Conservation (phyloP, 1,140 invertebrate species). For the Belonocnema kinseyi region DNA sequence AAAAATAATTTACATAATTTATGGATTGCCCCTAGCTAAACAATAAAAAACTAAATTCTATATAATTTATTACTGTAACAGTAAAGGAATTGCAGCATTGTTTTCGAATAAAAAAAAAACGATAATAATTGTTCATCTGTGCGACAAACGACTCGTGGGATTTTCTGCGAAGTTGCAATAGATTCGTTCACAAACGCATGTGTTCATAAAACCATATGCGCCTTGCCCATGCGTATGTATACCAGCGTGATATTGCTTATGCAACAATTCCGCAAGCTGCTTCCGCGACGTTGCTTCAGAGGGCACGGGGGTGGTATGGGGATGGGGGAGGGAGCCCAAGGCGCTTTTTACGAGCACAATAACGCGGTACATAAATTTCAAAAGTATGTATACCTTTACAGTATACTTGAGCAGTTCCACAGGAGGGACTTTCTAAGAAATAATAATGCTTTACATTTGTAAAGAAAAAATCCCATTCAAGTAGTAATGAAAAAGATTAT, state of each 20-base stretch:
- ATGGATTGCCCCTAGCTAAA: no score
- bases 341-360: constrained; percentile 44
- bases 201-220: background rate
- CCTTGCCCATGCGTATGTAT: background rate
- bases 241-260: constrained; percentile 35
- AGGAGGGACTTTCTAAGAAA: background rate
- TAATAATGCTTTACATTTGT: background rate
- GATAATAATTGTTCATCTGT: background rate
- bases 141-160: background rate
- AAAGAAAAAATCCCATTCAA: background rate
- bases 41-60: no score
- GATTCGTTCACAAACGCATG: background rate
- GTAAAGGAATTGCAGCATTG: no score
- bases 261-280: constrained; percentile 49
- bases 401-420: background rate
- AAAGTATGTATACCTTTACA: constrained; percentile 37
- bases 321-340: constrained; percentile 22
- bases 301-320: background rate
- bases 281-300: constrained; percentile 28
- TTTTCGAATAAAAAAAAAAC: no score
- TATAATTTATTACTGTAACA: no score
- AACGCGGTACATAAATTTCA: constrained; percentile 45
- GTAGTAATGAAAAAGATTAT: background rate
- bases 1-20: no score
- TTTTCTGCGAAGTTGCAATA: background rate